These are phyloP conservation scores for Centroberyx gerrardi DNA, from an alignment of 2,797 vertebrate genomes.

Conservation along the genomic window DNA sequence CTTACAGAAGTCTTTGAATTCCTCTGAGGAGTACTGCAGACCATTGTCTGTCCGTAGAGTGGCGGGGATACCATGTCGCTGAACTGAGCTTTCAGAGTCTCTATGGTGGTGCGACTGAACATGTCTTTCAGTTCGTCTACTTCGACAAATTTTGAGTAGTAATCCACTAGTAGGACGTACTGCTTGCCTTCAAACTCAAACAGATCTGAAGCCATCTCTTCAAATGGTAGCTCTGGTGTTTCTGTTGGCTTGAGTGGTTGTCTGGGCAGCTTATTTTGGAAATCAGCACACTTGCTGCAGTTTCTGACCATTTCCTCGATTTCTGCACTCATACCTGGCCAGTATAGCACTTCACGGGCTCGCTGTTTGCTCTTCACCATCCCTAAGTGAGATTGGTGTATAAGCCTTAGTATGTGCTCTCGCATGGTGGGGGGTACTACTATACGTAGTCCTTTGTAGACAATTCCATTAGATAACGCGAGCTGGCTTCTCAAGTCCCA, in stretches of 20 bases:
- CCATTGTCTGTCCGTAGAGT: slow-evolving; percentile 1
- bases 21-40: background rate
- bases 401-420: slow-evolving; percentile 7
- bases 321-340: background rate
- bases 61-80: background rate
- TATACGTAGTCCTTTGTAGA: slow-evolving; percentile 39
- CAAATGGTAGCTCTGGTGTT: slow-evolving; percentile 6
- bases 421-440: slow-evolving; percentile 21
- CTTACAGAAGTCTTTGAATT: background rate
- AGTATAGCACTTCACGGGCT: slow-evolving; percentile 17
- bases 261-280: slow-evolving; percentile 15
- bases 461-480: background rate
- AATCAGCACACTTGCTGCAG: slow-evolving; percentile 27
- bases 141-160: too few species aligned
- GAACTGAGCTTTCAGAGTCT: background rate
- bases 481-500: slow-evolving; percentile 47
- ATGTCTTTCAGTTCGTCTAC: too few species aligned
- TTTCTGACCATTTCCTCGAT: slow-evolving; percentile 13
- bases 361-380: slow-evolving; percentile 22
- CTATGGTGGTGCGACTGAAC: background rate
- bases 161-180: too few species aligned
- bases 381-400: slow-evolving; percentile 30
- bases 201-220: slow-evolving; percentile 7
- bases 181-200: background rate
- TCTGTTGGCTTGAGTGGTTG: slow-evolving; percentile 27